Percentiles rank a stretch among this genome's conserved stretches.
phyloP scores from a whole-genome alignment of 2,888 invertebrate genomes.

The Sarcophaga rosellei region DNA sequence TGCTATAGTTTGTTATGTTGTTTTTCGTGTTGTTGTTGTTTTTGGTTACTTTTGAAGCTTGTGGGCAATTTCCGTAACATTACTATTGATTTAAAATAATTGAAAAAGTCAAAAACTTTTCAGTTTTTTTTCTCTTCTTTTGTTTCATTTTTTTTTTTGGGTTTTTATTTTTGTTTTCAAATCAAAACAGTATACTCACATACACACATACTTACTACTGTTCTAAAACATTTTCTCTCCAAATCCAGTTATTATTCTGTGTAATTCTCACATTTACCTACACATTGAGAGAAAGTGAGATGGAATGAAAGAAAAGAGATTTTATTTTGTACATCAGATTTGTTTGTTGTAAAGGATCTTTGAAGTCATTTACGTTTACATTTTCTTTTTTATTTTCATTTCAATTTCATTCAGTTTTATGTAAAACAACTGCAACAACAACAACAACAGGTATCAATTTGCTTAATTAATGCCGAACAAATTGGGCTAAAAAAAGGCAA shows the following conservation, averaged over 20 bases:
- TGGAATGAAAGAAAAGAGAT: background rate
- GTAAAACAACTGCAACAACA: background rate
- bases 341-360: slow-evolving; percentile 1
- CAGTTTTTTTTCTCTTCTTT: background rate
- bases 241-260: background rate
- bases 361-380: slow-evolving; percentile 3
- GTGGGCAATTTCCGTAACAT: slow-evolving; percentile 61
- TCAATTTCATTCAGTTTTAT: background rate
- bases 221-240: background rate
- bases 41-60: slow-evolving; percentile 16
- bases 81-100: slow-evolving; percentile 67
- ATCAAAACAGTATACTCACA: background rate
- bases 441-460: slow-evolving; percentile 9
- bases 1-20: slow-evolving; percentile 5
- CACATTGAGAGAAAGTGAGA: background rate
- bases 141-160: background rate
- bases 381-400: background rate
- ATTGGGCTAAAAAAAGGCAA: slow-evolving; percentile 9
- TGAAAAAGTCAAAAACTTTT: slow-evolving; percentile 65
- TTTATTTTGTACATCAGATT: background rate
- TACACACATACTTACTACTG: background rate
- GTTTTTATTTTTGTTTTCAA: slow-evolving; percentile 12
- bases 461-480: slow-evolving; percentile 14
- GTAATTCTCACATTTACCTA: background rate
- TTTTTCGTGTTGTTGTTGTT: background rate